These are phyloP conservation scores for Centropus unirufus DNA, from an alignment of 2,113 vertebrate species.

Conservation along the genomic window DNA sequence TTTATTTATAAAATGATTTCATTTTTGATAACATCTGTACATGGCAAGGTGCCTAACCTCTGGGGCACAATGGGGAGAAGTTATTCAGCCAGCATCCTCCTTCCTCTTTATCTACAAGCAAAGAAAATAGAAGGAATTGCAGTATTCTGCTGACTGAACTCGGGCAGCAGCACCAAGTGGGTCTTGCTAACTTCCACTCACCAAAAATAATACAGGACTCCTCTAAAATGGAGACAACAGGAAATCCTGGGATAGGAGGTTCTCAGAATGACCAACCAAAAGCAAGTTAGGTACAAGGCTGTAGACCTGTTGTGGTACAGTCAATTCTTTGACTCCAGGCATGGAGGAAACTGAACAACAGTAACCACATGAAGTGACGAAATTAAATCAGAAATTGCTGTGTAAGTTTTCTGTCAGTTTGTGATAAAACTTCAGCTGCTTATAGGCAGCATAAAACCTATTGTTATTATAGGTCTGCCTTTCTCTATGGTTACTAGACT, in stretches of 20 bases:
- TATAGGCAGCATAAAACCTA: not conserved
- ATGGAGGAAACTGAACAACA: not conserved
- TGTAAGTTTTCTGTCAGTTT: not conserved
- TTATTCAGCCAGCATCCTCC: not conserved
- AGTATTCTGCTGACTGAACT: not conserved
- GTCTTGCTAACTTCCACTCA: not conserved
- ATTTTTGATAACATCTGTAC: conserved; percentile 45
- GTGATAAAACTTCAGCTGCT: not conserved
- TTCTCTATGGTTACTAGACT: not conserved
- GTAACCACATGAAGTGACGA: not conserved
- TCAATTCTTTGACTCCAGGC: not conserved
- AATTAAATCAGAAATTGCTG: not conserved
- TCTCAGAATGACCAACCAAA: not conserved
- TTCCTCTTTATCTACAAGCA: conserved; percentile 13
- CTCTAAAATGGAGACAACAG: not conserved
- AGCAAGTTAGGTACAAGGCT: not conserved
- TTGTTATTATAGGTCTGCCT: not conserved
- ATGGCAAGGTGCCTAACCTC: conserved; percentile 50
- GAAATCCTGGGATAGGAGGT: not conserved
- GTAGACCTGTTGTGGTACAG: not conserved
- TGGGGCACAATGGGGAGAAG: conserved; percentile 38
- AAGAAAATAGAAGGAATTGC: not conserved
- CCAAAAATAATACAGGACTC: not conserved
- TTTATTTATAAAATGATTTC: conserved; percentile 54
- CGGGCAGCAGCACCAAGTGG: not conserved